Evolutionary conservation across 2,888 invertebrate species (phyloP).

Genomic region (Drosophila rubida): DNA sequence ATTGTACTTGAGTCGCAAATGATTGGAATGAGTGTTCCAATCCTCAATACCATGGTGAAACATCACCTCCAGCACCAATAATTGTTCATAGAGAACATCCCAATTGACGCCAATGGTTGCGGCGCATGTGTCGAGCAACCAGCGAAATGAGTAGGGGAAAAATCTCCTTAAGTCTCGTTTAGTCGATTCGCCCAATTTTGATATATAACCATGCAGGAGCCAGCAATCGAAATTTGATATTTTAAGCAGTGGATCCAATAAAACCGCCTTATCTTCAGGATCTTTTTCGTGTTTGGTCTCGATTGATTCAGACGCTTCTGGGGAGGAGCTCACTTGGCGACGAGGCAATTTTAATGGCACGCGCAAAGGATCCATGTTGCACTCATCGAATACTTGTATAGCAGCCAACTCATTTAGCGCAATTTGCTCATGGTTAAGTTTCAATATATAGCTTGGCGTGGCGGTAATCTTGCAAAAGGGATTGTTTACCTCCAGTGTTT

Average conservation of each 20-base stretch:
- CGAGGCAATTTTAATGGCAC: slow-evolving; percentile 66
- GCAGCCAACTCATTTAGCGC: slow-evolving; percentile 50
- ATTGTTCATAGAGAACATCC: slow-evolving; percentile 79
- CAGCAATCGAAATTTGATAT: slow-evolving; percentile 83
- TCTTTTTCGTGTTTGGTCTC: slow-evolving; percentile 6
- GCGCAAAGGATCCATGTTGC: slow-evolving; percentile 77
- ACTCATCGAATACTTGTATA: slow-evolving; percentile 70
- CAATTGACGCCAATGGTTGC: slow-evolving; percentile 78
- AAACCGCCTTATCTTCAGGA: background rate
- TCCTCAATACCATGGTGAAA: slow-evolving; percentile 80
- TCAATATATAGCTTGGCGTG: slow-evolving; percentile 39
- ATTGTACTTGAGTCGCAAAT: slow-evolving; percentile 61
- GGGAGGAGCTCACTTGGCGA: slow-evolving; percentile 44
- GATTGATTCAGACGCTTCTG: background rate
- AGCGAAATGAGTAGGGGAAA: slow-evolving; percentile 81
- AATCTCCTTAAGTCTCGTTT: slow-evolving; percentile 65
- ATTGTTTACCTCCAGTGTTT: slow-evolving; percentile 36
- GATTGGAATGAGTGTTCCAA: slow-evolving; percentile 63
- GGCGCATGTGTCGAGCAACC: slow-evolving; percentile 84
- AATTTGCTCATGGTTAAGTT: slow-evolving; percentile 38
- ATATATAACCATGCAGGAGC: slow-evolving; percentile 74
- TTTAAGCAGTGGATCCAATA: slow-evolving; percentile 47
- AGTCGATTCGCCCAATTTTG: slow-evolving; percentile 46
- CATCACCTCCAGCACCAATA: slow-evolving; percentile 81
- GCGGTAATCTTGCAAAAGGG: slow-evolving; percentile 42